Conservation (phyloP, 2,113 vertebrate species). For the Poecilia latipinna region DNA sequence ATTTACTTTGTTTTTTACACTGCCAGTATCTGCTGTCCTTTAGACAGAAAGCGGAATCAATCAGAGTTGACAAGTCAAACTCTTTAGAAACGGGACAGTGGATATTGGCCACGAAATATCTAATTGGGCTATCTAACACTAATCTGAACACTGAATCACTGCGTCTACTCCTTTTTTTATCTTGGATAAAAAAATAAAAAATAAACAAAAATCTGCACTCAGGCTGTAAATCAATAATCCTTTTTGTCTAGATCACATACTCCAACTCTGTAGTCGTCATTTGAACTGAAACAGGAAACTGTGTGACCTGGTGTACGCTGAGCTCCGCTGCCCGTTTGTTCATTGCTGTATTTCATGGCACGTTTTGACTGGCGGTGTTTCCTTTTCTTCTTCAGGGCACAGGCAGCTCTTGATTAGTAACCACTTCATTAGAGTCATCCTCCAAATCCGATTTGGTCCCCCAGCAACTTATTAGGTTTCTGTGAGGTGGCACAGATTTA, state of each 20-base stretch:
- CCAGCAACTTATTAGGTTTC: slow-evolving; percentile 3
- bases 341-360: background rate
- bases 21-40: too few relatives aligned
- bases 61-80: too few relatives aligned
- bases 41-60: too few relatives aligned
- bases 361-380: background rate
- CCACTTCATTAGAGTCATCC: slow-evolving; percentile 17
- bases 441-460: slow-evolving; percentile 15
- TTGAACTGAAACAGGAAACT: background rate
- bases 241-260: background rate
- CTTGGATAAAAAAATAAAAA: too few relatives aligned
- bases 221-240: background rate
- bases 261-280: too few relatives aligned
- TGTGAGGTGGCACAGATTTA: background rate
- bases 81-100: background rate
- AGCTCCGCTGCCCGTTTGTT: background rate
- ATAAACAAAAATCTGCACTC: background rate
- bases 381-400: slow-evolving; percentile 1
- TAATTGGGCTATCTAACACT: too few relatives aligned
- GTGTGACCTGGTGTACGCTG: background rate
- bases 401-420: background rate
- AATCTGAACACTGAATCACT: too few relatives aligned
- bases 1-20: background rate
- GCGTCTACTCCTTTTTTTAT: too few relatives aligned
- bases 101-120: background rate